A percentile compares a stretch with the other conserved stretches of the same genome.
These are phyloP conservation scores for Chunga burmeisteri DNA, from an alignment of 2,113 vertebrate genomes.

Conservation along the genomic window DNA sequence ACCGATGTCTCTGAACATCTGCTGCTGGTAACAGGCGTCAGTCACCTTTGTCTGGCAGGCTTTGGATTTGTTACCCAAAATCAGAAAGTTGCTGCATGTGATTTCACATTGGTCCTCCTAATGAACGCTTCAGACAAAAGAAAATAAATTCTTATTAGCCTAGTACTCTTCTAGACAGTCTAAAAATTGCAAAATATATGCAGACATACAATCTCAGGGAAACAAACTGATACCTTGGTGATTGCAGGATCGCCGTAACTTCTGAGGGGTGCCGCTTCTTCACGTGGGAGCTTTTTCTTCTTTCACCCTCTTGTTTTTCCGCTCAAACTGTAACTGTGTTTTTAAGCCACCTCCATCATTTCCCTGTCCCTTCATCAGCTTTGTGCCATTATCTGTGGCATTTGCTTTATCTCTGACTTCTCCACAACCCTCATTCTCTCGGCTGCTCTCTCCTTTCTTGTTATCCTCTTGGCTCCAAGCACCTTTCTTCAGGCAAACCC, in stretches of 20 bases:
- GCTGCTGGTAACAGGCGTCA: neutral
- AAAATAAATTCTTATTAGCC: neutral
- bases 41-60: constrained; percentile 1
- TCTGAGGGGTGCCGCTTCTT: neutral
- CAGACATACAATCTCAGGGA: neutral
- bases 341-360: neutral
- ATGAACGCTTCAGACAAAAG: neutral
- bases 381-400: neutral
- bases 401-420: neutral
- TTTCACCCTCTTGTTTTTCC: neutral
- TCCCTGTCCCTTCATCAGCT: neutral
- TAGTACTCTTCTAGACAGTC: neutral
- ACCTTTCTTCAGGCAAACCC: neutral
- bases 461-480: neutral
- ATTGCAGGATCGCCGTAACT: neutral
- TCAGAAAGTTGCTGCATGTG: neutral
- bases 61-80: neutral
- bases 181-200: neutral
- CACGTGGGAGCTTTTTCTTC: neutral
- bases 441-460: neutral
- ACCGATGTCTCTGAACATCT: constrained; percentile 12
- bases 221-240: neutral
- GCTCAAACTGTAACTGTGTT: neutral
- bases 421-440: neutral
- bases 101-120: neutral